Evolutionary conservation across 2,113 vertebrate species (phyloP).

Genomic region (Pseudolaguvia tuberculata): DNA sequence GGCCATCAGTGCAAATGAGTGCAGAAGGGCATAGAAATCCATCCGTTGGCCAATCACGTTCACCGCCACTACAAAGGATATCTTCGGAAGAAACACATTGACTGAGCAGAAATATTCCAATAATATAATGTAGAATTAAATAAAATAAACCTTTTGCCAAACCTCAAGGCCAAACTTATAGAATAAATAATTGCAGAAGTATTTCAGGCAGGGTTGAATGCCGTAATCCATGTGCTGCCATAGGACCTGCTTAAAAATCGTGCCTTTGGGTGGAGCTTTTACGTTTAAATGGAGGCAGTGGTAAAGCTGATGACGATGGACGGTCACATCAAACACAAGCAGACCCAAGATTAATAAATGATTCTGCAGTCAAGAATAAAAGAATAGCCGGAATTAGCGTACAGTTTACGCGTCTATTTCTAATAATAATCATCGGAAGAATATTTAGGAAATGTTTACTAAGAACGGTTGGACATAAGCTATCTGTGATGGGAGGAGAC

Average conservation of each 20-base stretch:
- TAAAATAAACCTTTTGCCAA: not conserved
- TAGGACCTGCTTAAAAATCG: conserved; percentile 59
- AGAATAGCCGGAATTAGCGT: not conserved
- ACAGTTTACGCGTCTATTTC: too few relatives aligned
- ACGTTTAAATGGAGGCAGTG: conserved; percentile 57
- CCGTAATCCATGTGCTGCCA: conserved; percentile 60
- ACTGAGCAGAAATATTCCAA: not conserved
- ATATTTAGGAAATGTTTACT: too few relatives aligned
- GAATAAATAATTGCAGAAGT: conserved; percentile 70
- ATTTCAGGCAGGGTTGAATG: conserved; percentile 61
- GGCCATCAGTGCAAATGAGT: conserved; percentile 62
- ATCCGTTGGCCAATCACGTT: conserved; percentile 66
- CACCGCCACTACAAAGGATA: conserved; percentile 66
- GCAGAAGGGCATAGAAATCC: conserved; percentile 70
- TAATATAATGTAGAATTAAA: too few relatives aligned
- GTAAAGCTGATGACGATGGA: conserved; percentile 62
- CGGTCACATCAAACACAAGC: conserved; percentile 61
- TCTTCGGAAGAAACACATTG: conserved; percentile 52
- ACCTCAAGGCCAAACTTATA: conserved; percentile 76
- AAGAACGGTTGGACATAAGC: too few relatives aligned
- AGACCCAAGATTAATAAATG: conserved; percentile 65
- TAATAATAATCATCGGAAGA: too few relatives aligned
- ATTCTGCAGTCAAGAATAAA: conserved; percentile 55
- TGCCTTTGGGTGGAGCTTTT: conserved; percentile 53
- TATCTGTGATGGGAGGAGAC: too few relatives aligned